Conservation (phyloP, 2,113 vertebrate genomes). For the Erinaceus europaeus region DNA sequence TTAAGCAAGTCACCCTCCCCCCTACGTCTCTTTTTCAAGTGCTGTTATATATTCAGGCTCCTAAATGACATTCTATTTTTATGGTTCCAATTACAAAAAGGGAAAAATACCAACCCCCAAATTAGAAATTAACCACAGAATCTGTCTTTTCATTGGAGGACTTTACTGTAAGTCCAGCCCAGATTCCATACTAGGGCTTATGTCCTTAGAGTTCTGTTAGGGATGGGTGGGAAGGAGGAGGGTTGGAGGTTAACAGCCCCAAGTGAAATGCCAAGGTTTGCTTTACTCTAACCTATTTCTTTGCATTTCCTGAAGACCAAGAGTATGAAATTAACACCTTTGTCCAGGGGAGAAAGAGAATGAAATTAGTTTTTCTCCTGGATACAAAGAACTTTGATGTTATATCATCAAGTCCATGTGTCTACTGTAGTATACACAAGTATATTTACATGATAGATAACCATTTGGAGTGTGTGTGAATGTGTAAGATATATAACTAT, state of each 20-base stretch:
- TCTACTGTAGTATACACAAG: background rate
- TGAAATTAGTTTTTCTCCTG: conserved; percentile 39
- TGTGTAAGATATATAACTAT: background rate
- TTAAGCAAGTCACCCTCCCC: conserved; percentile 74
- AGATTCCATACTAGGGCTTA: background rate
- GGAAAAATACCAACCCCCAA: conserved; percentile 51
- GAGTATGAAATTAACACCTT: background rate
- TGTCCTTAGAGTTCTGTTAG: background rate
- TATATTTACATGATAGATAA: rapidly evolving
- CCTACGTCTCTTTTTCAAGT: conserved; percentile 72
- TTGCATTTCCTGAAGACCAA: conserved; percentile 19
- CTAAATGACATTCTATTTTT: conserved; percentile 72
- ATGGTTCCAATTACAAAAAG: conserved; percentile 63
- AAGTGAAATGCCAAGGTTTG: background rate
- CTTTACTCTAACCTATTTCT: background rate
- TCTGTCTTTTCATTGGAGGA: background rate
- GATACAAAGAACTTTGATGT: background rate
- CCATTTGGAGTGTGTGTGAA: too few relatives aligned
- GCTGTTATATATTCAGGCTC: conserved; percentile 37
- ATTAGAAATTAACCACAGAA: background rate
- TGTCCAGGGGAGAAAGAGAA: background rate
- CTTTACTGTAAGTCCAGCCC: background rate
- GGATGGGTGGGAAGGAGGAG: background rate
- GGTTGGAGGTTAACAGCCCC: background rate
- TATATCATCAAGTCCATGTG: background rate